phyloP scores from a whole-genome alignment of 2,797 vertebrate species.

The Heteromormyrus szaboi region DNA sequence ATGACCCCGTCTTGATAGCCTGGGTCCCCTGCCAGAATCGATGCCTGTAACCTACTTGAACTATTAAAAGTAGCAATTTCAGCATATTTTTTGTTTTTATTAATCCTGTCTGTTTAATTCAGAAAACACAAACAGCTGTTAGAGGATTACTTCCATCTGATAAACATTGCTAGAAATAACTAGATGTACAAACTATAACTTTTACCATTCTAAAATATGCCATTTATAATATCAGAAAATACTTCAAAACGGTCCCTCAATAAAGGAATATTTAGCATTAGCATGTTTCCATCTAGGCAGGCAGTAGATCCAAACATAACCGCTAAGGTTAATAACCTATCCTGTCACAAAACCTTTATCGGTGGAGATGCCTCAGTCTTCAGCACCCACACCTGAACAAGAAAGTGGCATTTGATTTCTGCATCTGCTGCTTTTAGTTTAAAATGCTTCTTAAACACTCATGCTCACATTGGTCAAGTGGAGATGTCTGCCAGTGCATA shows the following conservation, averaged over 20 bases:
- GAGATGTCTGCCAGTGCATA: neutral
- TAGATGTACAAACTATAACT: neutral
- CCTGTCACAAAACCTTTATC: neutral
- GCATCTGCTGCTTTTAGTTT: neutral
- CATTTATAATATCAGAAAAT: neutral
- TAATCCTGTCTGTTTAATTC: neutral
- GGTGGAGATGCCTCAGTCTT: neutral
- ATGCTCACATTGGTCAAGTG: neutral
- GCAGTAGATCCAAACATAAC: neutral
- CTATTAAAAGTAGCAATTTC: neutral
- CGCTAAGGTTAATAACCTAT: neutral
- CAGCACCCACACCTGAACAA: neutral
- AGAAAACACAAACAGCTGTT: neutral
- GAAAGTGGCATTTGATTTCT: neutral
- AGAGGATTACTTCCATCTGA: neutral
- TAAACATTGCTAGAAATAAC: neutral
- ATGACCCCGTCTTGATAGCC: neutral
- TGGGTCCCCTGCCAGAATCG: neutral
- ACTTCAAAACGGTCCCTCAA: neutral
- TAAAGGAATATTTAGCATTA: neutral
- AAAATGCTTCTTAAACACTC: neutral
- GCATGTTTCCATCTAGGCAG: neutral
- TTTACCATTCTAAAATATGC: neutral
- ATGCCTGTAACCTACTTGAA: neutral
- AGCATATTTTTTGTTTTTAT: neutral